A percentile compares a stretch with the other conserved stretches of the same genome.
phyloP scores from a whole-genome alignment of 2,113 vertebrate species.

The Xerus inauris region DNA sequence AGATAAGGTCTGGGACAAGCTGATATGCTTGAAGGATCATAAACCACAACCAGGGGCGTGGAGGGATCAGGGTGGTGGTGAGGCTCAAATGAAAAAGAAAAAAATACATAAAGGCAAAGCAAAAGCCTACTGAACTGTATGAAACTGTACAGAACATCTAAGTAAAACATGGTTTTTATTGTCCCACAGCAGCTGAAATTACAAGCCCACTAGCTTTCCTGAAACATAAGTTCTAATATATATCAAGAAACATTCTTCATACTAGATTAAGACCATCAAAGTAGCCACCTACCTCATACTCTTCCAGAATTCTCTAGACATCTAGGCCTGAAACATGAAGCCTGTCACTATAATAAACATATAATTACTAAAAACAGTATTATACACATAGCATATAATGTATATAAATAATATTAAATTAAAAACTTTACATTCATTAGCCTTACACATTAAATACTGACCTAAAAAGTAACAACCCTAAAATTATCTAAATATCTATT shows the following conservation, averaged over 20 bases:
- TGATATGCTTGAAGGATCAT: neutral
- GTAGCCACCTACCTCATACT: fast-evolving
- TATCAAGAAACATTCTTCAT: neutral
- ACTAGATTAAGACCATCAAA: neutral
- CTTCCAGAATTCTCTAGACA: neutral
- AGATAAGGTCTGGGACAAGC: neutral
- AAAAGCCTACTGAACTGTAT: neutral
- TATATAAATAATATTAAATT: neutral
- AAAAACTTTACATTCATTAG: neutral
- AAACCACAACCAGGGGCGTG: neutral
- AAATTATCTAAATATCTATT: neutral
- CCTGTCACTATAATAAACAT: neutral
- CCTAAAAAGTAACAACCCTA: neutral
- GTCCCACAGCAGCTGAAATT: neutral
- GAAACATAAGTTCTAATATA: neutral
- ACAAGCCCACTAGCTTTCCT: neutral
- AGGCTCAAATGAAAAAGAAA: neutral
- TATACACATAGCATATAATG: neutral
- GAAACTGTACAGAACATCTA: neutral
- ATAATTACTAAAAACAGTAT: neutral
- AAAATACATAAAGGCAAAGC: neutral
- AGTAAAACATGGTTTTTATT: neutral
- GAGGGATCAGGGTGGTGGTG: neutral
- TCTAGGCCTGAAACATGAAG: neutral
- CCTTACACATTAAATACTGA: neutral